Percentiles rank a stretch among this genome's conserved stretches.
Evolutionary conservation across 2,888 invertebrate species (phyloP).

Genomic region (Drosophila pullipes): DNA sequence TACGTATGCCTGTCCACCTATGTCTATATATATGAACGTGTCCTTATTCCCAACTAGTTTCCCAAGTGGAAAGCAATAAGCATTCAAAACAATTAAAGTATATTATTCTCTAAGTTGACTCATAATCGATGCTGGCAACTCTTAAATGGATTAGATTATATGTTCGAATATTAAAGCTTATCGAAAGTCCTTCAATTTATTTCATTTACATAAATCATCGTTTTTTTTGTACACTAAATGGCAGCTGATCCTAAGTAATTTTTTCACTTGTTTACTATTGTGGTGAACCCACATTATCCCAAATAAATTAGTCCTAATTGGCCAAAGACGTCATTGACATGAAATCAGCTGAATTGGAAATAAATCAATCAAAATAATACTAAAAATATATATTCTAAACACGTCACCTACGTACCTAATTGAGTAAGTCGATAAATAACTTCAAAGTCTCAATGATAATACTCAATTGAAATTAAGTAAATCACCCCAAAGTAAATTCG

Average conservation of each 20-base stretch:
- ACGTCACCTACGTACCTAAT: not conserved
- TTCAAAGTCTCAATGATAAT: not conserved
- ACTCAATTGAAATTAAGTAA: not conserved
- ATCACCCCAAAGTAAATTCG: not conserved
- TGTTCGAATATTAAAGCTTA: not conserved
- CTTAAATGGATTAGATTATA: not conserved
- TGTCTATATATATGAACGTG: not conserved
- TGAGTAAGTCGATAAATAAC: not conserved
- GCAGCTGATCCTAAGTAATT: too few species aligned
- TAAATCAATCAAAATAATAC: not conserved
- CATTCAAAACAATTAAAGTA: conserved; percentile 12
- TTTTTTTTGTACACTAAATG: too few species aligned
- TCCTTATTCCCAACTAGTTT: conserved; percentile 10
- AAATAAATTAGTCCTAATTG: not conserved
- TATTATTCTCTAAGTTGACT: not conserved
- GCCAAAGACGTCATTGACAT: not conserved
- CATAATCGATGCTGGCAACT: conserved; percentile 4
- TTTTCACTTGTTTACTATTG: not conserved
- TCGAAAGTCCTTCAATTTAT: not conserved
- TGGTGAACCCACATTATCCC: not conserved
- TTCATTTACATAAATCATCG: conserved; percentile 1
- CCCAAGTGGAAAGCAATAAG: not conserved
- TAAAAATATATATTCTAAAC: not conserved
- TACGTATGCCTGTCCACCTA: not conserved
- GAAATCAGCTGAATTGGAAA: not conserved